Evolutionary conservation across 2,113 vertebrate species (phyloP).

Genomic region (Sylvia atricapilla): DNA sequence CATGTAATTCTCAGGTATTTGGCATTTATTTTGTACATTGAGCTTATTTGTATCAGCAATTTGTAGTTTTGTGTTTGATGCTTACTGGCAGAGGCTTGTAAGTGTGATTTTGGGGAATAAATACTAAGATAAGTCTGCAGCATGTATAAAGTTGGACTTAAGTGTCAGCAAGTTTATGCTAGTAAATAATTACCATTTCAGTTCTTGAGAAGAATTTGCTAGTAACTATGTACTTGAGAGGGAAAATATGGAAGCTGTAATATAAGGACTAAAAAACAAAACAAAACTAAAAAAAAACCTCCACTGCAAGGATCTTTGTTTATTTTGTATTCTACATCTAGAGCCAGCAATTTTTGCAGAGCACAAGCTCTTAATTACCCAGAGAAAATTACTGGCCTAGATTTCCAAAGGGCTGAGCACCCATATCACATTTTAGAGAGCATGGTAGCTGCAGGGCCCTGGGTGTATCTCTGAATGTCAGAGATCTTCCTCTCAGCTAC

Average conservation of each 20-base stretch:
- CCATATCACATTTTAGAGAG: not conserved
- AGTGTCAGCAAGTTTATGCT: slow-evolving; percentile 6
- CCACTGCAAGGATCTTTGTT: slow-evolving; percentile 32
- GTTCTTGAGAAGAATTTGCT: slow-evolving; percentile 20
- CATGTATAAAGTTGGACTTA: not conserved
- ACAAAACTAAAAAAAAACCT: not conserved
- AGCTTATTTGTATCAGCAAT: not conserved
- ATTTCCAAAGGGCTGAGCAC: slow-evolving; percentile 17
- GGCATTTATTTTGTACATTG: not conserved
- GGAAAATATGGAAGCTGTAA: slow-evolving; percentile 37
- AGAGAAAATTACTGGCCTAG: slow-evolving; percentile 60
- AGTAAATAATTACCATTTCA: slow-evolving; percentile 28
- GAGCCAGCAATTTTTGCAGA: slow-evolving; percentile 60
- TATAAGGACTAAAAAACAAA: slow-evolving; percentile 6
- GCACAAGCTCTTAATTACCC: slow-evolving; percentile 50
- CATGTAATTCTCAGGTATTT: not conserved
- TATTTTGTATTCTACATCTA: slow-evolving; percentile 42
- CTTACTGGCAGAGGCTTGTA: not conserved
- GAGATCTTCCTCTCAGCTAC: not conserved
- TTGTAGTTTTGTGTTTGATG: not conserved
- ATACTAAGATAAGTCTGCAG: not conserved
- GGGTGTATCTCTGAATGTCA: not conserved
- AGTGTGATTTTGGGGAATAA: slow-evolving; percentile 4
- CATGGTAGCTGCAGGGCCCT: accelerated
- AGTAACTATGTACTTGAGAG: slow-evolving; percentile 24